Evolutionary conservation across 1,140 invertebrate genomes (phyloP), one percentile per base, ranked within the genome.

Genomic region (Ceratosolen fusciceps): DNA sequence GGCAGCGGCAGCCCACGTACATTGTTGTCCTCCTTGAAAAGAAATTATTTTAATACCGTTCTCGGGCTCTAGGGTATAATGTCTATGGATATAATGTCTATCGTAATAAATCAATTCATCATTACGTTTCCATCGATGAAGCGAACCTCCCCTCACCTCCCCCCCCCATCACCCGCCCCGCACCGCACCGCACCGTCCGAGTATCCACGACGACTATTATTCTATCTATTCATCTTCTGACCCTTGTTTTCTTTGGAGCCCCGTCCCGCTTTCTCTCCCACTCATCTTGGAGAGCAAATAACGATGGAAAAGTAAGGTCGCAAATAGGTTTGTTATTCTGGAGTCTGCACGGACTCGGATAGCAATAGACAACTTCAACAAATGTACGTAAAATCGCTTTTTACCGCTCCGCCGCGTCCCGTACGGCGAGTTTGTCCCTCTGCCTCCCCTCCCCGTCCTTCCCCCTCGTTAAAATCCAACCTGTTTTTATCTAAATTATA

Each of bases 401-500:
- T 52, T 72, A 54, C 43, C 7, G 26, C 16, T 74, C 21, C 16
- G n/a, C 7, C 43, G 31, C 49, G n/a, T n/a, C 56, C 54, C 43
- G 49, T 77, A 70, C 43, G 52, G 31, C 65, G 65, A 70, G 65
- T 70, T 54, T 31, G 34, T 54, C 39, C 65, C 26, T 60, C n/a
- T n/a, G n/a, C n/a, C n/a, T n/a, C n/a, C n/a, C n/a, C n/a, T n/a
- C n/a, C n/a, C n/a, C n/a, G n/a, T n/a, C n/a, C n/a, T n/a, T n/a
- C n/a, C n/a, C n/a, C n/a, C 19, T 34, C 68, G 52, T 77, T n/a
- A 71, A 77, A 77, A 71, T 60, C 26, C 60, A 73, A 78, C 68
- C 37, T 65, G 26, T 49, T 62, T 34, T 73, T 72, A 78, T 78
- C 77, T 78, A 78, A 72, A 65, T 78, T 72, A 37, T 54, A 24